Evolutionary conservation across 1,140 invertebrate species (phyloP), one percentile per base, ranked within the genome.

Genomic region (Aculops lycopersici): DNA sequence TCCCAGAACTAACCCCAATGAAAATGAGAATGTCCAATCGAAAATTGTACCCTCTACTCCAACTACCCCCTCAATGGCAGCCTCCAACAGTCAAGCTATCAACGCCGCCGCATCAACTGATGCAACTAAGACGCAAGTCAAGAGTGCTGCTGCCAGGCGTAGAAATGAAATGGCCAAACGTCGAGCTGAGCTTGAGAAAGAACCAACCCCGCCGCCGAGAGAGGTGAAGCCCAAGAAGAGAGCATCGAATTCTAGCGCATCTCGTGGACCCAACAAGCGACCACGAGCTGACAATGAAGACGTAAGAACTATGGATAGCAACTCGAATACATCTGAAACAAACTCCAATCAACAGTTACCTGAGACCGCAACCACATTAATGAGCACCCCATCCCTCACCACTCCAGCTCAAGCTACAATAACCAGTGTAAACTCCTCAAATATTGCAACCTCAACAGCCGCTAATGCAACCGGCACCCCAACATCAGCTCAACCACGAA

Each of bases 401-500:
- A 20, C 38, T 14, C 1, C 15, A 37, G 39, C 3, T 16, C 14
- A 43, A 47, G 12, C 18, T 15, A n/a, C n/a, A n/a, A n/a, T n/a
- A n/a, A n/a, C n/a, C n/a, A n/a, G n/a, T n/a, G n/a, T n/a, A n/a
- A n/a, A n/a, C n/a, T n/a, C n/a, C n/a, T n/a, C n/a, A n/a, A n/a
- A n/a, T n/a, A n/a, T n/a, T n/a, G n/a, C n/a, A 41, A 41, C 20
- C n/a, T 17, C 17, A n/a, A 13, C 14, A 13, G 3, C 14, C 16
- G 13, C 2, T 5, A 31, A n/a, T n/a, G n/a, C n/a, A n/a, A n/a
- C n/a, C n/a, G n/a, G n/a, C n/a, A n/a, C n/a, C n/a, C 41, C 43
- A 13, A 39, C 49, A 2, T 73, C 76, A 50, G 60, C 74, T 49
- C 80, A 86, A 59, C 79, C 86, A 57, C 79, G 80, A 55, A 80